phyloP scores from a whole-genome alignment of 2,797 vertebrate species.

The Lagocephalus sceleratus region DNA sequence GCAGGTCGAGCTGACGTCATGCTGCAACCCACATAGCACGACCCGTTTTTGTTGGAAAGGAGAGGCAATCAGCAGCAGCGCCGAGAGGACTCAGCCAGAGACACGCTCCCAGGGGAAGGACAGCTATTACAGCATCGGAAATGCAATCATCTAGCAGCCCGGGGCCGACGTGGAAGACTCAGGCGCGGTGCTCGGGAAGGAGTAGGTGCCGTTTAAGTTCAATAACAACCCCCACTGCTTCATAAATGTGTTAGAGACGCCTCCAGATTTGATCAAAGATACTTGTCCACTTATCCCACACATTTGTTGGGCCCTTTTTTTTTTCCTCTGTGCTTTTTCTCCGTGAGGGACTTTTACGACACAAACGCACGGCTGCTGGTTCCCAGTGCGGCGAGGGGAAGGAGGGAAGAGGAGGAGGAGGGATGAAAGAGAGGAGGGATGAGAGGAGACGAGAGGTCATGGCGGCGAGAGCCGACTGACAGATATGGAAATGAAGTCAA shows the following conservation, averaged over 20 bases:
- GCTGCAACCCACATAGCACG: constrained; percentile 56
- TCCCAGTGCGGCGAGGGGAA: constrained; percentile 31
- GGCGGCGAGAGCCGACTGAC: constrained; percentile 49
- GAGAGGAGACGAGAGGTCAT: constrained; percentile 59
- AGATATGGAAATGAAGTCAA: constrained; percentile 72
- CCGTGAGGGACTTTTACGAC: constrained; percentile 25
- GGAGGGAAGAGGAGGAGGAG: constrained; percentile 25
- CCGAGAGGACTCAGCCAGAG: constrained; percentile 52
- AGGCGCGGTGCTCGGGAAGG: constrained; percentile 46
- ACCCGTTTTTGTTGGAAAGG: constrained; percentile 66
- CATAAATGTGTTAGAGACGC: constrained; percentile 33
- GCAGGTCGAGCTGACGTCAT: constrained; percentile 37
- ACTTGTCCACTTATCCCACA: constrained; percentile 32
- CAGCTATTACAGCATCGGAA: constrained; percentile 70
- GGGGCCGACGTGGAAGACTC: constrained; percentile 64
- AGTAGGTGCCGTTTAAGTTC: constrained; percentile 48
- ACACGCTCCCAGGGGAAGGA: constrained; percentile 62
- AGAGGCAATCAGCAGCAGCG: constrained; percentile 61
- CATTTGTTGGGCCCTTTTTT: constrained; percentile 17
- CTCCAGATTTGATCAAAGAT: constrained; percentile 46
- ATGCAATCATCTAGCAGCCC: constrained; percentile 69
- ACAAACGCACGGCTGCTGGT: constrained; percentile 26
- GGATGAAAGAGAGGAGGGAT: constrained; percentile 51
- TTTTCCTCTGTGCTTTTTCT: neutral
- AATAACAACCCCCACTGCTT: constrained; percentile 26